Evolutionary conservation across 53 echinoderm and acorn worm genomes (phyloP).

Genomic region (Mesocentrotus franciscanus): DNA sequence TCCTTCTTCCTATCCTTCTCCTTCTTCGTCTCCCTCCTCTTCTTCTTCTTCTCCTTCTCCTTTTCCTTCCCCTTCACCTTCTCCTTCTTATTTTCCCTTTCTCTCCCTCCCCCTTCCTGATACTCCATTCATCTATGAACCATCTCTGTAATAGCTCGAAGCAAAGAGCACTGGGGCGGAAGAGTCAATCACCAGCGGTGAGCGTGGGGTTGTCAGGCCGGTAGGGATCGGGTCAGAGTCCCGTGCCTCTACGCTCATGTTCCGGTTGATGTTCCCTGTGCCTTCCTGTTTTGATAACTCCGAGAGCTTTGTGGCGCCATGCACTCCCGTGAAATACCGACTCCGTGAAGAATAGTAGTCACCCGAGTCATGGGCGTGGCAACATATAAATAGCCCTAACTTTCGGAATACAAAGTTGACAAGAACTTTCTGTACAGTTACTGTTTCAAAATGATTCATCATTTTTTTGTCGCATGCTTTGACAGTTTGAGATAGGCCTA

Average conservation of each 20-base stretch:
- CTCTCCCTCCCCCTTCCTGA: not conserved
- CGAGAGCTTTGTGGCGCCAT: slow-evolving; percentile 21
- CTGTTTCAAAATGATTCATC: too few species aligned
- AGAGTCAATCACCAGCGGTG: slow-evolving; percentile 33
- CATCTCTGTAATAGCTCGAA: slow-evolving; percentile 1
- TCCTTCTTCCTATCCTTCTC: not conserved
- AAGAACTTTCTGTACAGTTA: too few species aligned
- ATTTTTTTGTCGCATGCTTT: too few species aligned
- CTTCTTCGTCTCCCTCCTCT: not conserved
- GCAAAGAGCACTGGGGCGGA: not conserved
- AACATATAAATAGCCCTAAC: not conserved
- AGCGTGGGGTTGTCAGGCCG: slow-evolving; percentile 46
- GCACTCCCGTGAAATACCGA: not conserved
- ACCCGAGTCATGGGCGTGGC: not conserved
- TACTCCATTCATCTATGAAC: not conserved
- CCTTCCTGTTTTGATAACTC: slow-evolving; percentile 50
- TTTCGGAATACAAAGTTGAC: not conserved
- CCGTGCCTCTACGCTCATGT: slow-evolving; percentile 54
- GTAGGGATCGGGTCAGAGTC: slow-evolving; percentile 47
- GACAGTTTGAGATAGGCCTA: too few species aligned
- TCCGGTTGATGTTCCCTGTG: slow-evolving; percentile 35
- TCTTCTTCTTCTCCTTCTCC: not conserved
- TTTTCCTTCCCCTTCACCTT: not conserved
- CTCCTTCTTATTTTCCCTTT: not conserved
- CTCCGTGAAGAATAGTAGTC: not conserved